A percentile compares a stretch with the other conserved stretches of the same genome.
phyloP scores from a whole-genome alignment of 2,797 vertebrate genomes.

The Leucoraja ocellata region DNA sequence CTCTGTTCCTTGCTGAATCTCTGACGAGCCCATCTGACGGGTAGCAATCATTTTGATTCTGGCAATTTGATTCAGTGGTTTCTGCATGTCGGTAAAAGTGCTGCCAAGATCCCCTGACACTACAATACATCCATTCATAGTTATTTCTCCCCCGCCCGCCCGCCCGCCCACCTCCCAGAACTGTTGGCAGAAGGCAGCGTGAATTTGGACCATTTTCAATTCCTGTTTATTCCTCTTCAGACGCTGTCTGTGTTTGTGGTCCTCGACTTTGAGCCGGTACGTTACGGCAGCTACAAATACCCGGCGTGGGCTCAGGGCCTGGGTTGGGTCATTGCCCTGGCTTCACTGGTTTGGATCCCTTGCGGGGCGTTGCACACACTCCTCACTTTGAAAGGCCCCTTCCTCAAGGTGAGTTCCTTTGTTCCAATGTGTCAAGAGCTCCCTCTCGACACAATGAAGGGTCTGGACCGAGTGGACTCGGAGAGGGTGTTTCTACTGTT shows the following conservation, averaged over 20 bases:
- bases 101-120: background rate
- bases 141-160: too few relatives aligned
- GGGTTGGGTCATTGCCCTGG: slow-evolving; percentile 63
- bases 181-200: background rate
- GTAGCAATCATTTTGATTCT: background rate
- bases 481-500: too few relatives aligned
- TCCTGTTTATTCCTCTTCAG: slow-evolving; percentile 44
- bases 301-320: slow-evolving; percentile 65
- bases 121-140: background rate
- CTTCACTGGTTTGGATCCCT: slow-evolving; percentile 68
- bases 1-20: background rate
- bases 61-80: background rate
- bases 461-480: too few relatives aligned
- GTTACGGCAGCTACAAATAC: slow-evolving; percentile 59
- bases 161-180: background rate
- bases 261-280: slow-evolving; percentile 64
- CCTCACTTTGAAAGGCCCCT: slow-evolving; percentile 61
- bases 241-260: slow-evolving; percentile 63
- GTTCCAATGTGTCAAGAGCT: too few relatives aligned
- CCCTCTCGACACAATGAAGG: too few relatives aligned
- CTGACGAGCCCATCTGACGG: background rate
- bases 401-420: slow-evolving; percentile 52
- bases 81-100: background rate
- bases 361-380: slow-evolving; percentile 60
- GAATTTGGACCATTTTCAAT: background rate